phyloP scores from a whole-genome alignment of 2,888 invertebrate species.

The Sicus ferrugineus region DNA sequence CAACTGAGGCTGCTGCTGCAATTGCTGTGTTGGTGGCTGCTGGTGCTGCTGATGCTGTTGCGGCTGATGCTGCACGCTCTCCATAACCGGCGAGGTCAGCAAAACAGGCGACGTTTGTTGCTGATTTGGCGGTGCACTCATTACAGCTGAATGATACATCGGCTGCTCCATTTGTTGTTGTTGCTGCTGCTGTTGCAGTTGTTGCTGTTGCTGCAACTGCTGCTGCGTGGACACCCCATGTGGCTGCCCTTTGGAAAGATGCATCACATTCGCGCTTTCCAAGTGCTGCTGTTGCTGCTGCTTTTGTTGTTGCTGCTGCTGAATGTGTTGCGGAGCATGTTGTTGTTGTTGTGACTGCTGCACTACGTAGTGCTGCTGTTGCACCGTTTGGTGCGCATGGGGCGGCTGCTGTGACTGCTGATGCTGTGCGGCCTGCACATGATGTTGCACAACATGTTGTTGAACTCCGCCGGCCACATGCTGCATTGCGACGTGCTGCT shows the following conservation, averaged over 20 bases:
- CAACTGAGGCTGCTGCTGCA: slow-evolving; percentile 37
- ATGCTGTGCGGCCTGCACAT: slow-evolving; percentile 41
- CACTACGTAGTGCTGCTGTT: slow-evolving; percentile 39
- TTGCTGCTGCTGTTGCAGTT: slow-evolving; percentile 34
- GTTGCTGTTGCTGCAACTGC: slow-evolving; percentile 45
- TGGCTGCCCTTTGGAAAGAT: slow-evolving; percentile 30
- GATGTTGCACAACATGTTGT: slow-evolving; percentile 51
- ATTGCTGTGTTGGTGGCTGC: slow-evolving; percentile 49
- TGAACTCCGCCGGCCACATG: slow-evolving; percentile 44
- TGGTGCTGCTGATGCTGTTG: slow-evolving; percentile 32
- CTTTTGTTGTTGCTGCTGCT: slow-evolving; percentile 46
- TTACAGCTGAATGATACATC: slow-evolving; percentile 45
- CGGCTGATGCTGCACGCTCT: slow-evolving; percentile 38
- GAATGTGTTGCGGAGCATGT: slow-evolving; percentile 45
- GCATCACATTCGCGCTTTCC: slow-evolving; percentile 37
- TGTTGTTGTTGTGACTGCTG: slow-evolving; percentile 50
- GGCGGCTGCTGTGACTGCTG: slow-evolving; percentile 44
- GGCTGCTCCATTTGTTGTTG: slow-evolving; percentile 42
- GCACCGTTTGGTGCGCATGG: slow-evolving; percentile 40
- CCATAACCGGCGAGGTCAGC: slow-evolving; percentile 44
- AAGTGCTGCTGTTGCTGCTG: slow-evolving; percentile 47
- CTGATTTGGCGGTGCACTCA: slow-evolving; percentile 42
- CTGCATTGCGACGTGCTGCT: slow-evolving; percentile 44
- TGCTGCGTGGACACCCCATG: slow-evolving; percentile 40
- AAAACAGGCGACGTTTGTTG: slow-evolving; percentile 54